Percentiles rank a stretch among this genome's conserved stretches.
phyloP scores from a whole-genome alignment of 2,113 vertebrate genomes.

The Dicerorhinus sumatrensis region DNA sequence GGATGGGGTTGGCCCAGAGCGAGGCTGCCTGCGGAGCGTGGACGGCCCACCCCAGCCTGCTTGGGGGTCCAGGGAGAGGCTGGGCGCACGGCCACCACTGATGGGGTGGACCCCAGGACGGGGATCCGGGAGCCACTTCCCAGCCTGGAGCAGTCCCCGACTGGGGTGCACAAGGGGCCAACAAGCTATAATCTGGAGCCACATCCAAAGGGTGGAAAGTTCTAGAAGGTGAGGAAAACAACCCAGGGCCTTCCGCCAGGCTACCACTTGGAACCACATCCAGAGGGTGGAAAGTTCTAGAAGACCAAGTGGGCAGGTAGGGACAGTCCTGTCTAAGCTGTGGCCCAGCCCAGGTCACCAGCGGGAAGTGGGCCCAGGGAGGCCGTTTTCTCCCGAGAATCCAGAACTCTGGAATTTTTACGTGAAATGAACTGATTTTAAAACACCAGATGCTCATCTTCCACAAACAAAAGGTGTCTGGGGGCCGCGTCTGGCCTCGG shows the following conservation, averaged over 20 bases:
- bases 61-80: neutral
- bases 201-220: neutral
- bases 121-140: neutral
- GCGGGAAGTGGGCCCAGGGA: accelerated
- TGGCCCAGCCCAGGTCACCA: neutral
- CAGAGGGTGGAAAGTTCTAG: neutral
- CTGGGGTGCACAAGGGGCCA: accelerated
- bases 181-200: neutral
- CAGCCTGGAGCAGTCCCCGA: neutral
- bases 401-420: neutral
- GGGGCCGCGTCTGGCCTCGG: accelerated
- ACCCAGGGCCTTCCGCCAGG: neutral
- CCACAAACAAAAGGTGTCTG: neutral
- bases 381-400: accelerated
- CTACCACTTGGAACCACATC: neutral
- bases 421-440: accelerated
- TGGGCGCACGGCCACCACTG: neutral
- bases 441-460: neutral
- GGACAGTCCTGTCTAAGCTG: neutral
- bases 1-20: neutral
- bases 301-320: neutral
- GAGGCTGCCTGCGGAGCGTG: neutral
- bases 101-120: neutral
- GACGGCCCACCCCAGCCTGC: neutral
- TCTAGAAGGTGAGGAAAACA: neutral